A percentile compares a stretch with the other conserved stretches of the same genome.
Evolutionary conservation across 37 sponge, comb jelly and placozoan genomes (phyloP).

Genomic region (Spongilla lacustris): DNA sequence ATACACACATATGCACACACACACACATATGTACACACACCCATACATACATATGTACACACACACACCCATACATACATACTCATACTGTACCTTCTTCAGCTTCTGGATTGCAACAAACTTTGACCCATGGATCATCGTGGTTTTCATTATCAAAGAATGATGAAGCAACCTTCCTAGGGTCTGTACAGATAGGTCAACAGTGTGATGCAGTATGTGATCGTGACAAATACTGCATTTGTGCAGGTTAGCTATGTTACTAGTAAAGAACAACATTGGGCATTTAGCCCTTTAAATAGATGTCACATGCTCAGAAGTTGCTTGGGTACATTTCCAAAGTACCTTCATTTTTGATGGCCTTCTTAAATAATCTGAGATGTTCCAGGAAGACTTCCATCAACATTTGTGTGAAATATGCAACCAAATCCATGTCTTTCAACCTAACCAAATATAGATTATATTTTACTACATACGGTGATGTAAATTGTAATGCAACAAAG

Average conservation of each 20-base stretch:
- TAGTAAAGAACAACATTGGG: too few relatives aligned
- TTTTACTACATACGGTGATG: not conserved
- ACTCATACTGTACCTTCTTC: constrained; percentile 5
- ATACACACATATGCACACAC: too few relatives aligned
- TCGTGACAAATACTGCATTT: too few relatives aligned
- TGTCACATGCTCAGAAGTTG: not conserved
- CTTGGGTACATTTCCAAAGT: too few relatives aligned
- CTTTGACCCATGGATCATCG: constrained; percentile 33
- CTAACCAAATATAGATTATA: constrained; percentile 4
- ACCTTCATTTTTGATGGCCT: constrained; percentile 20
- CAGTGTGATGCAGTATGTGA: not conserved
- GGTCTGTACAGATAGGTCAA: not conserved
- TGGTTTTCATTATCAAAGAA: constrained; percentile 31
- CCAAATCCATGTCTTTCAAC: constrained; percentile 41
- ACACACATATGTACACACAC: too few relatives aligned
- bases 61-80: not conserved
- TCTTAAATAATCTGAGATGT: constrained; percentile 50
- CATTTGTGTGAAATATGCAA: constrained; percentile 57
- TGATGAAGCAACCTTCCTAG: constrained; percentile 9
- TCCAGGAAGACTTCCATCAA: constrained; percentile 64
- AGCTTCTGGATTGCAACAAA: constrained; percentile 27
- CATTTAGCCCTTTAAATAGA: too few relatives aligned
- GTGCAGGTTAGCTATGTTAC: too few relatives aligned
- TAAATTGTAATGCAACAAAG: too few relatives aligned
- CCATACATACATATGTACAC: not conserved